Conservation (phyloP, 1,140 invertebrate species). For the Drosophila biarmipes region DNA sequence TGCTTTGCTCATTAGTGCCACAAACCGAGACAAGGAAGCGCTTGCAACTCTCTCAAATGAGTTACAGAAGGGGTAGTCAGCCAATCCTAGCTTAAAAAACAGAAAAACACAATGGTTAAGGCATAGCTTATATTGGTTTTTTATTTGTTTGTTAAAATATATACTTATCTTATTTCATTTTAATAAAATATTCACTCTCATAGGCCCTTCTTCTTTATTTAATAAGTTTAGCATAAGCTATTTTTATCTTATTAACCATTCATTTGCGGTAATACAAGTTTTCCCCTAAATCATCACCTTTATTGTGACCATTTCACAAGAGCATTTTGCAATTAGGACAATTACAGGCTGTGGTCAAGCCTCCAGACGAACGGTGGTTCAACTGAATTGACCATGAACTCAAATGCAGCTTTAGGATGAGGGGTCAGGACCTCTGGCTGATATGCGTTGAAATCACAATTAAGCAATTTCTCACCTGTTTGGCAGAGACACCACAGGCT, state of each 20-base stretch:
- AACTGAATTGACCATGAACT: conserved; percentile 69
- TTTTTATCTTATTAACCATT: too few species aligned
- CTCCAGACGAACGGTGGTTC: background rate
- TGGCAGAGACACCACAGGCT: conserved; percentile 37
- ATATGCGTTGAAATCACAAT: conserved; percentile 78
- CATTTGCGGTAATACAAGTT: background rate
- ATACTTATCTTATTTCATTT: too few species aligned
- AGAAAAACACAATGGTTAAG: too few species aligned
- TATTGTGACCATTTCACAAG: background rate
- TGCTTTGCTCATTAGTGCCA: conserved; percentile 65
- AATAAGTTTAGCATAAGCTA: too few species aligned
- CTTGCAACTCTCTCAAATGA: conserved; percentile 15
- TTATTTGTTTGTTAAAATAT: background rate
- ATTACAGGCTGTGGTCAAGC: conserved; percentile 24
- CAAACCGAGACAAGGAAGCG: conserved; percentile 29
- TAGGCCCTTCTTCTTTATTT: too few species aligned
- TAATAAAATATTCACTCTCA: too few species aligned
- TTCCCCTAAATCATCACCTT: background rate
- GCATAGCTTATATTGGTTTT: too few species aligned
- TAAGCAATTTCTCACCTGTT: conserved; percentile 82
- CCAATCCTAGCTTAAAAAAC: background rate
- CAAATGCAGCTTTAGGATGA: background rate
- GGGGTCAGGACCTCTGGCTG: conserved; percentile 31
- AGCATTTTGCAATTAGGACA: conserved; percentile 57
- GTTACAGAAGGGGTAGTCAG: conserved; percentile 1